A percentile compares a stretch with the other conserved stretches of the same genome.
Evolutionary conservation across 1,140 invertebrate genomes (phyloP).

Genomic region (Atta colombica): DNA sequence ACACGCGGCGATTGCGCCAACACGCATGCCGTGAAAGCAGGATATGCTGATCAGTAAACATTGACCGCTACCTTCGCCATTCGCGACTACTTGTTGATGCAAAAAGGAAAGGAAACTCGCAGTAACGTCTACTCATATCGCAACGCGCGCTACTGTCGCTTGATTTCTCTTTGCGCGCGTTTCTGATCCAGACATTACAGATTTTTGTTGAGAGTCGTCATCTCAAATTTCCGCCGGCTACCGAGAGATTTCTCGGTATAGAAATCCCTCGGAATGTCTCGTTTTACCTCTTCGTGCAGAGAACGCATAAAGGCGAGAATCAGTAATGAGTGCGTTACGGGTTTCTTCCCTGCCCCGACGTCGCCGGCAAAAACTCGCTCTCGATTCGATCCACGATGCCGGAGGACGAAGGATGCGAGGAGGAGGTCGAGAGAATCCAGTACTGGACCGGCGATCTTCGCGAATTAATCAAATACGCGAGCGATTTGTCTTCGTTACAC

Average conservation of each 20-base stretch:
- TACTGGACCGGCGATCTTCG: conserved; percentile 67
- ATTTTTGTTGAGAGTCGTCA: neutral
- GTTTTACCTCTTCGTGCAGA: conserved; percentile 22
- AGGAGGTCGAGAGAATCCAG: conserved; percentile 23
- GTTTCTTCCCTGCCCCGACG: conserved; percentile 51
- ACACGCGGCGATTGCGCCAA: conserved; percentile 20
- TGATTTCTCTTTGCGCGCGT: neutral
- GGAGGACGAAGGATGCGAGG: conserved; percentile 41
- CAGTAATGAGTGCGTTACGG: conserved; percentile 71
- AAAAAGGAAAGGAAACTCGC: neutral
- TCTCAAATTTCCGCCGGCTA: neutral
- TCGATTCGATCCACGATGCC: conserved; percentile 72
- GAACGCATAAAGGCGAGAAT: conserved; percentile 70
- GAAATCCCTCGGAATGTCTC: conserved; percentile 34
- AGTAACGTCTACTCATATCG: conserved; percentile 7
- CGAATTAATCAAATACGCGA: conserved; percentile 83
- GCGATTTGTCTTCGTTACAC: conserved; percentile 84
- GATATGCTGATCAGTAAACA: conserved; percentile 26
- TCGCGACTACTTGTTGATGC: conserved; percentile 22
- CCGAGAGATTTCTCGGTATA: conserved; percentile 19
- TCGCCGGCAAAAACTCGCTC: conserved; percentile 73
- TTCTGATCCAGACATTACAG: neutral
- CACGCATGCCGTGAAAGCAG: conserved; percentile 14
- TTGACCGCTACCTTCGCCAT: conserved; percentile 49
- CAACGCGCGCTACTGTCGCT: neutral